Evolutionary conservation across 2,888 invertebrate species (phyloP), one percentile per base, ranked within the genome.

Genomic region (Kryphioiulus occultus): DNA sequence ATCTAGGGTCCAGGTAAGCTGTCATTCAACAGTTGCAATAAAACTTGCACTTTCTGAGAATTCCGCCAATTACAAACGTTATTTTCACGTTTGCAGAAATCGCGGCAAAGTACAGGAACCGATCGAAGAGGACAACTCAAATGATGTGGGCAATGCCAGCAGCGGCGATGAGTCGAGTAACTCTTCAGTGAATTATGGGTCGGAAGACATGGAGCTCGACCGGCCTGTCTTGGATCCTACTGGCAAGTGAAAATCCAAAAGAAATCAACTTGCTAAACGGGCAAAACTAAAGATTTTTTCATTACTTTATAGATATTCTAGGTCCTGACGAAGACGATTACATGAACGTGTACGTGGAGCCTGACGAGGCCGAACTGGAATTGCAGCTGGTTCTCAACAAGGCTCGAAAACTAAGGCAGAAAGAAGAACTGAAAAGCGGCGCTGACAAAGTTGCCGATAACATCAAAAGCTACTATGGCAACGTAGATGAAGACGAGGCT

Each of bases 311-410:
- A 68, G 68, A 68, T 91, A 92, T 95, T 68, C 15, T 90, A 30
- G 92, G 90, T 10, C 91, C 91, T 7, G 91, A 91, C 85, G 91
- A 91, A 87, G 91, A 91, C 87, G 92, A 93, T 90, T 89, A 93
- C 30, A 92, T 93, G 35, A 93, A 93, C 47, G 92, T 95, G 59
- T 94, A 94, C 91, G 91, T 94, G 68, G 95, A 95, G 90, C 95
- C 95, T 89, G 94, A 95, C 53, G 95, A 96, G 91, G 94, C 93
- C 35, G 95, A 96, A 91, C 92, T 95, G 90, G 95, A 96, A 91
- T 90, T 93, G 86, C 92, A 93, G 86, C 91, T 94, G 26, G 95
- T 96, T 9, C 92, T 96, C 85, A 94, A 95, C 4, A 95, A 96
- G 91, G 95, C 96, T 1, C 93, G 95, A 7, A 94, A 95, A 17